Percentiles rank a stretch among this genome's conserved stretches.
phyloP scores from a whole-genome alignment of 2,113 vertebrate species.

The Catagonus wagneri region DNA sequence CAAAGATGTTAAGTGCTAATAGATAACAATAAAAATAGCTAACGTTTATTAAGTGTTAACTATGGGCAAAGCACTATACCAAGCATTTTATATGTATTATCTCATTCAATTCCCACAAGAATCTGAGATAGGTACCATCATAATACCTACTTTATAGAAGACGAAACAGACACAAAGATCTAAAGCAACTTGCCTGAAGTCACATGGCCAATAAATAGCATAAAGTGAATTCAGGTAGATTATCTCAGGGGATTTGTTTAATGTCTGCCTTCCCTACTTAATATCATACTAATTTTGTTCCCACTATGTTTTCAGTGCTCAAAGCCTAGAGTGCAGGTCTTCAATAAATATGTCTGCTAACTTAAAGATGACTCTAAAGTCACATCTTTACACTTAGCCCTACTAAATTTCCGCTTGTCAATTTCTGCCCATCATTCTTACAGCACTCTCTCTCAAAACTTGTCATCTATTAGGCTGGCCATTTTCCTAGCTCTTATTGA shows the following conservation, averaged over 20 bases:
- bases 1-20: neutral
- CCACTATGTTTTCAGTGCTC: neutral
- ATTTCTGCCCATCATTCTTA: constrained; percentile 2
- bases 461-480: neutral
- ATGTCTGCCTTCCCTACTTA: constrained; percentile 4
- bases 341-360: constrained; percentile 22
- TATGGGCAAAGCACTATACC: neutral
- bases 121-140: neutral
- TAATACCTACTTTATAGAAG: neutral
- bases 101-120: constrained; percentile 44
- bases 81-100: constrained; percentile 8
- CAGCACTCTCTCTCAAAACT: neutral
- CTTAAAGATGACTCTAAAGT: neutral
- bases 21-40: constrained; percentile 23
- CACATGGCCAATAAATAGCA: neutral
- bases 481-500: neutral
- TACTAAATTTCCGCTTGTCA: neutral
- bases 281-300: constrained; percentile 27
- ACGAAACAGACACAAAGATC: constrained; percentile 1
- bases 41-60: constrained; percentile 22
- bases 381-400: neutral
- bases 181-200: neutral
- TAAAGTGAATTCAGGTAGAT: neutral
- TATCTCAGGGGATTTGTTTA: constrained; percentile 10
- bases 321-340: constrained; percentile 5